Evolutionary conservation across 2,888 invertebrate genomes (phyloP), one percentile per base, ranked within the genome.

Genomic region (Xestia rhomboidea): DNA sequence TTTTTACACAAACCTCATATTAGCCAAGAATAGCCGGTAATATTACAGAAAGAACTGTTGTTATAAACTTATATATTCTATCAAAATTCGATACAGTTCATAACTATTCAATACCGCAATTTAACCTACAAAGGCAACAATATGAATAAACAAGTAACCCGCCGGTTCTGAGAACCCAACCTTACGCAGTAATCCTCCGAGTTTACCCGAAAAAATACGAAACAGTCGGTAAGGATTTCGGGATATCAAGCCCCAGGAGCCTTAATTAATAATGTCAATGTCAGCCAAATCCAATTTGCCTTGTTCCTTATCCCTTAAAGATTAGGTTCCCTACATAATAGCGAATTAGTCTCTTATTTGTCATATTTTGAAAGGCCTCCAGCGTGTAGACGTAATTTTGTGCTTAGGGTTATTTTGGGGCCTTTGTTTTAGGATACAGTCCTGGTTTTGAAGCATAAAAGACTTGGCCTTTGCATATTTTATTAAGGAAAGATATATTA

Each of bases 201-300:
- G 57, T 76, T 80, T 63, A 54, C 38, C 51, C 71, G 63, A 81
- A 85, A 85, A 85, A 86, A 86, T 86, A 86, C 81, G 81, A 73
- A 86, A 83, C 81, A 86, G 69, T 76, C 51, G 73, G 86, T 73
- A 74, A 86, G 87, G 85, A 85, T 87, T 84, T 78, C 38, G 64
- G 72, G 73, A 76, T 81, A 81, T 76, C 81, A 87, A 38, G 49
- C 63, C 64, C 51, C 77, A 38, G 68, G 77, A 71, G 71, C 74
- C 87, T 85, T 87, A 85, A 85, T 85, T 85, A 84, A 85, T 87
- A 87, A 78, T 84, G 84, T 85, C 87, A 86, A 85, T 87, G 85
- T 85, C 87, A 85, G 76, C 67, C 57, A 68, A 84, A 84, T 87
- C 81, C 84, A 87, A 85, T 85, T 87, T 85, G 84, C 77, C 63